Base-by-base conservation (phyloP, 2,888 invertebrate genomes). In the Rotaria macrura region DNA sequence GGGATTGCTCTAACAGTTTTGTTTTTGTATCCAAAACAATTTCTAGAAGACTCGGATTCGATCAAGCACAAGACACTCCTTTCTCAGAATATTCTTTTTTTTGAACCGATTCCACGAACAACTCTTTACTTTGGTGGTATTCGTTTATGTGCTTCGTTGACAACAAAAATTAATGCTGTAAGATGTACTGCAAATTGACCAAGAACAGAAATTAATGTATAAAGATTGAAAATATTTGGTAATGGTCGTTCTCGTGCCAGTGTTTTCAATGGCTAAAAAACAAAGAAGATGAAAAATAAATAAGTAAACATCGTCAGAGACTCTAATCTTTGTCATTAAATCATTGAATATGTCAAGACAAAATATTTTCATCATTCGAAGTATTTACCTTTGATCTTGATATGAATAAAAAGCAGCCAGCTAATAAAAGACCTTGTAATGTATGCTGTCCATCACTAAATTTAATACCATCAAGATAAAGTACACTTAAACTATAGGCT, bases 371-470 rank as follows among this genome's bases (percentile, higher is more conserved):
- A 52, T 83, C 17, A 83, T 43, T 43, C 52, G 74, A 38, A 43
- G n/a, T 29, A 54, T 85, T 84, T 85, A 86, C 86, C 94, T 97
- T 97, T 23, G 98, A 98, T 89, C 97, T 93, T 7, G 98, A 98
- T 89, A 99, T 97, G 90, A 98, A 99, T 83, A 99, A 93, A 91
- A 99, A 99, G 91, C 98, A 99, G 0, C 95, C 95, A 0, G 99
- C 98, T 87, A 99, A 92, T 85, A 99, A 92, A 20, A 99, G 92
- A 52, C 98, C 99, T 91, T 99, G 99, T 87, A 99, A 92, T 2
- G 99, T 99, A 0, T 98, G 98, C 91, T 99, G 99, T 40, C 95
- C 94, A 91, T 99, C 98, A 89, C 96, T 95, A 90, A 98, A 95
- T 92, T 97, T 99, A 88, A 99, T 95, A 25, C 98, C 98, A 90